phyloP scores from a whole-genome alignment of 2,797 vertebrate species.

The Pseudomugil tenellus region DNA sequence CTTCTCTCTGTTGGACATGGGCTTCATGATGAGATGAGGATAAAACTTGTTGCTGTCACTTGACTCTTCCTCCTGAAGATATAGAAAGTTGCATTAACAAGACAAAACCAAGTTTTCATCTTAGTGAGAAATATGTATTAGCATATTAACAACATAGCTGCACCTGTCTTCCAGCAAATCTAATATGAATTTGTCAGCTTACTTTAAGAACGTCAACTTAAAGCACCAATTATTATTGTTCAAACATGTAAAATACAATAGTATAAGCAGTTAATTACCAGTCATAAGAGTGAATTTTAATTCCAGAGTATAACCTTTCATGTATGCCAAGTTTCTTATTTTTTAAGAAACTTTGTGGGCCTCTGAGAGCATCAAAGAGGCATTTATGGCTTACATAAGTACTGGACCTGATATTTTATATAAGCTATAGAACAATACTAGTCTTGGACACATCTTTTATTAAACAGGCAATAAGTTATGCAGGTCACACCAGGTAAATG shows the following conservation, averaged over 20 bases:
- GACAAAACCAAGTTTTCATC: not conserved
- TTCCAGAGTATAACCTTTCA: slow-evolving; percentile 30
- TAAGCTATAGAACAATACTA: slow-evolving; percentile 3
- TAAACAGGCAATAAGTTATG: not conserved
- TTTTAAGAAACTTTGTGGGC: slow-evolving; percentile 51
- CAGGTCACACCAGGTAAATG: not conserved
- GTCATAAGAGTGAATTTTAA: not conserved
- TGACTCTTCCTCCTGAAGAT: slow-evolving; percentile 90
- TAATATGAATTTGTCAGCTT: not conserved
- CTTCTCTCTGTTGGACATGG: slow-evolving; percentile 98
- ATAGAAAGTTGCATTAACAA: slow-evolving; percentile 14
- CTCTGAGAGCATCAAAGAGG: slow-evolving; percentile 44
- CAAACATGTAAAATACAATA: not conserved
- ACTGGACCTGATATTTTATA: slow-evolving; percentile 42
- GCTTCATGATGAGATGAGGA: slow-evolving; percentile 97
- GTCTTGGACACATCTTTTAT: slow-evolving; percentile 5
- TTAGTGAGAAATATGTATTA: not conserved
- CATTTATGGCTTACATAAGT: slow-evolving; percentile 58
- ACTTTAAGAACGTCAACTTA: not conserved
- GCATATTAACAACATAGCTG: not conserved
- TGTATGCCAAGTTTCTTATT: slow-evolving; percentile 34
- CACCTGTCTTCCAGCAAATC: not conserved
- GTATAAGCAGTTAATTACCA: not conserved
- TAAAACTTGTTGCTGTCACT: slow-evolving; percentile 90
- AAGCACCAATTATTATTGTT: not conserved